Evolutionary conservation across 2,888 invertebrate genomes (phyloP), one percentile per base, ranked within the genome.

Genomic region (Bembecia ichneumoniformis): DNA sequence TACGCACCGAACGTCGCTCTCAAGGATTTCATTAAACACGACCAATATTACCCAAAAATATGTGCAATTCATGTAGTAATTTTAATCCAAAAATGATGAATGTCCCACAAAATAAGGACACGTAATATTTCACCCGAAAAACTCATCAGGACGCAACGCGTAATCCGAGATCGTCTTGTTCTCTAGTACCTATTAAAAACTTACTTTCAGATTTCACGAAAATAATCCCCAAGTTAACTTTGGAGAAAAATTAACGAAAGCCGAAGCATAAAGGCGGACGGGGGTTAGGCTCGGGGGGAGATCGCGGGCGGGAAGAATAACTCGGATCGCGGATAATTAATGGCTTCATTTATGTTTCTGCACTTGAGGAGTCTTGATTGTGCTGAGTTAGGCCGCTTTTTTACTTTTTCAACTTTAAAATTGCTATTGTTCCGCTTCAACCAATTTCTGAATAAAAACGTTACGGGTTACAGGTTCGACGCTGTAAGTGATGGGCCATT

Each of bases 341-440:
- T 84, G 83, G 80, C 82, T 82, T 82, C 83, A 84, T 87, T 87
- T 84, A 82, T 83, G 82, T 82, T 84, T 81, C 83, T 83, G 84
- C 83, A 82, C 78, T 82, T 82, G 82, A 86, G 73, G n/a, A 74
- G 78, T 68, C 77, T 68, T 77, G 84, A 84, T 83, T 83, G 81
- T 82, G 82, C 75, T 70, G 76, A 74, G 79, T 75, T 55, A 51
- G 52, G 53, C 56, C 53, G 65, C 60, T 62, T 68, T 68, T 63
- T 71, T 67, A 70, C 64, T 71, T 74, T 69, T 74, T 66, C 64
- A 67, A 76, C 65, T 76, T 79, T 76, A 70, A 74, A 81, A 82
- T 77, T 72, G 72, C 82, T 69, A 77, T 82, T 83, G 82, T 83
- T 78, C 68, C 57, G 64, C 63, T 66, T 65, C 66, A 67, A 68